Conservation (phyloP, 37 sponge, comb jelly and placozoan genomes). For the Beroe ovata region DNA sequence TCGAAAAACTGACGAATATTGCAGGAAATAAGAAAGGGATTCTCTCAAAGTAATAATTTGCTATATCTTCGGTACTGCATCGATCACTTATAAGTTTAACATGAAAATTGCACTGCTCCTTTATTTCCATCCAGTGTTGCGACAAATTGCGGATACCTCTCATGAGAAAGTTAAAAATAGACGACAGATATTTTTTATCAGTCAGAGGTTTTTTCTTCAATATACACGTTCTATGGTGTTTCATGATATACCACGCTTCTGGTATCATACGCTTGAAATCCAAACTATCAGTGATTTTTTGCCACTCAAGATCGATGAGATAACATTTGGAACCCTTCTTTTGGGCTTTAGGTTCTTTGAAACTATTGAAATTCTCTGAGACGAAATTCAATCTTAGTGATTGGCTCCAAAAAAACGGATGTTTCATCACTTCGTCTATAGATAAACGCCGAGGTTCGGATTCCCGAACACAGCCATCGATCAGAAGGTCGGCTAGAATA, state of each 20-base stretch:
- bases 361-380: neutral
- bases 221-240: neutral
- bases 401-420: neutral
- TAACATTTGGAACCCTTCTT: neutral
- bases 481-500: neutral
- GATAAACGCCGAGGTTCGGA: neutral
- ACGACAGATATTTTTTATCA: neutral
- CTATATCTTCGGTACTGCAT: neutral
- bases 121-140: neutral
- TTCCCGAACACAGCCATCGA: neutral
- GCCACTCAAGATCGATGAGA: neutral
- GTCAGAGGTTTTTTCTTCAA: neutral
- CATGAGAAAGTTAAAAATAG: neutral
- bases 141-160: neutral
- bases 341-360: neutral
- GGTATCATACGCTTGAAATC: neutral
- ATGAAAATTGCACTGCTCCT: neutral
- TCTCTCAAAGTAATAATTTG: neutral
- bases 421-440: neutral
- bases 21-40: neutral
- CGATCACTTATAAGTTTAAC: neutral
- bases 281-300: neutral
- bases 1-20: neutral
- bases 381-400: neutral
- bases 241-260: neutral